Conservation (phyloP, 2,888 invertebrate species). For the Seira musarum region DNA sequence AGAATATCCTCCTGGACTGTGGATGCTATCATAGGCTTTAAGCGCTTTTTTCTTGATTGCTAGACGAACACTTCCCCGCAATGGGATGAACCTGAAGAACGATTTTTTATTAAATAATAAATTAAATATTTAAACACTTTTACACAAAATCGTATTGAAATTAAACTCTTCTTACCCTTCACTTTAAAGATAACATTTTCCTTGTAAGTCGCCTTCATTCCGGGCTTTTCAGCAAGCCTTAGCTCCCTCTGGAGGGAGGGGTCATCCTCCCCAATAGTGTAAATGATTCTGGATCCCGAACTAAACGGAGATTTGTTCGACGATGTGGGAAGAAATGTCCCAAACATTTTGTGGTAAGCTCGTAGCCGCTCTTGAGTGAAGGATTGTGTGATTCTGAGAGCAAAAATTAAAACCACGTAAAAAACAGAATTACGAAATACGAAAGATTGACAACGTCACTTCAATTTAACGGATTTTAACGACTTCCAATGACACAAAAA, state of each 20-base stretch:
- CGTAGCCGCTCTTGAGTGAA: conserved; percentile 27
- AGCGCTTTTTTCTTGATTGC: not conserved
- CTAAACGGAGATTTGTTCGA: no score
- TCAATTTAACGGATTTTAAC: no score
- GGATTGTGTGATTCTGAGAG: not conserved
- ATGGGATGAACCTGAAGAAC: conserved; percentile 24
- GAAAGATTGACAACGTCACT: no score
- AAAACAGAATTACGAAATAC: no score
- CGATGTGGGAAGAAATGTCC: conserved; percentile 22
- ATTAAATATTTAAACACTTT: not conserved
- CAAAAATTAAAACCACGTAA: no score
- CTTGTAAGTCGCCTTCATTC: not conserved
- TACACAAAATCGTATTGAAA: not conserved
- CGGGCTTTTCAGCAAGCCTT: not conserved
- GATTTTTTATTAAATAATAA: not conserved
- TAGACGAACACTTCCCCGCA: conserved; percentile 39
- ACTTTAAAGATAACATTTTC: conserved; percentile 24
- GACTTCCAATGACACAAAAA: no score
- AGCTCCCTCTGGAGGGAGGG: conserved; percentile 33
- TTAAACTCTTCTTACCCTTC: conserved; percentile 20
- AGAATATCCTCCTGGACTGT: conserved; percentile 33
- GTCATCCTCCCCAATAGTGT: conserved; percentile 43
- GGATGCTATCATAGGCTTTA: not conserved
- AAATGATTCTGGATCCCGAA: conserved; percentile 35
- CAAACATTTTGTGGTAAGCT: not conserved